Evolutionary conservation across 2,888 invertebrate genomes (phyloP).

Genomic region (Tachina grossa): DNA sequence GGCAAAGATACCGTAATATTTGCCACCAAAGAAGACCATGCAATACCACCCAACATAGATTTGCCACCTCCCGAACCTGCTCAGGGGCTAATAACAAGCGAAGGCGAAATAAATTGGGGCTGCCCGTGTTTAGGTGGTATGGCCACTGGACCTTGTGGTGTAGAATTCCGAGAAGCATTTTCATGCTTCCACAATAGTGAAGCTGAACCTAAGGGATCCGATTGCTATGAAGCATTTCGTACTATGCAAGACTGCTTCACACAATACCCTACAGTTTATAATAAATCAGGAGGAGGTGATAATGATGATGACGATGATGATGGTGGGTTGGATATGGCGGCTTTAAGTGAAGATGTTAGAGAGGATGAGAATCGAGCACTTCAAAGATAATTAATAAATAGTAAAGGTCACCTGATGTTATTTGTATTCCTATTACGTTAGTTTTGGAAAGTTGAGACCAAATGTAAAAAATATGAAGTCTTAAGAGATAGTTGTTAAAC

Average conservation of each 20-base stretch:
- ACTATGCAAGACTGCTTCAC: slow-evolving; percentile 96
- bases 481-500: not conserved
- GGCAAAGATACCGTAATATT: slow-evolving; percentile 93
- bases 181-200: slow-evolving; percentile 96
- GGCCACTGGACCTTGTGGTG: slow-evolving; percentile 97
- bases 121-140: slow-evolving; percentile 99
- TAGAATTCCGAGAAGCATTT: slow-evolving; percentile 96
- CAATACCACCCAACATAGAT: slow-evolving; percentile 87
- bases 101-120: slow-evolving; percentile 97
- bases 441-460: not conserved
- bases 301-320: slow-evolving; percentile 83
- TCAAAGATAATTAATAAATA: slow-evolving; percentile 18
- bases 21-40: slow-evolving; percentile 90
- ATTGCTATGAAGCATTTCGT: slow-evolving; percentile 95
- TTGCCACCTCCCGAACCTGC: slow-evolving; percentile 89
- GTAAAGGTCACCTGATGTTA: not conserved
- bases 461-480: not conserved
- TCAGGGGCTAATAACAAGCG: slow-evolving; percentile 91
- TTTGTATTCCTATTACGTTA: slow-evolving; percentile 24
- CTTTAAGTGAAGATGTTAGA: slow-evolving; percentile 71
- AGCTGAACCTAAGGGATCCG: slow-evolving; percentile 95
- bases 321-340: slow-evolving; percentile 74
- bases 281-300: slow-evolving; percentile 87
- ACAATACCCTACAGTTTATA: slow-evolving; percentile 92
- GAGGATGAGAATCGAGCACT: slow-evolving; percentile 66